Evolutionary conservation across 2,888 invertebrate species (phyloP).

Genomic region (Andricus quercusramuli): DNA sequence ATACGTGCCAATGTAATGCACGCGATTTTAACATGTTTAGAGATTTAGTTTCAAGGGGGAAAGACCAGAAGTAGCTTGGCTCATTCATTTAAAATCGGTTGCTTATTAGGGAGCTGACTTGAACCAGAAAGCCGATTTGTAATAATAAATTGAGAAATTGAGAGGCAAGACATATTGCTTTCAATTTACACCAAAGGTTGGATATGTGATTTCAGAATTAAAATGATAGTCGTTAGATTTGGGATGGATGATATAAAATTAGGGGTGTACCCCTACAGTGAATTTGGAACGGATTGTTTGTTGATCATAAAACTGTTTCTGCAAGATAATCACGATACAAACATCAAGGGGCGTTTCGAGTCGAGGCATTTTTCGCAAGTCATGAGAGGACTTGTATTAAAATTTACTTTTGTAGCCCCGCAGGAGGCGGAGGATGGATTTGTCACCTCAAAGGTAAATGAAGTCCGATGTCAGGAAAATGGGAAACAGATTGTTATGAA

Average conservation of each 20-base stretch:
- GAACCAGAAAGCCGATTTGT: neutral
- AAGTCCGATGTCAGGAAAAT: neutral
- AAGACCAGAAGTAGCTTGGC: neutral
- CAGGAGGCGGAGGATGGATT: neutral
- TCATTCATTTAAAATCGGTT: conserved; percentile 21
- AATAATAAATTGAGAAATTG: neutral
- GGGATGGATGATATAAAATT: neutral
- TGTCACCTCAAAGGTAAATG: neutral
- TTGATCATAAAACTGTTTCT: conserved; percentile 8
- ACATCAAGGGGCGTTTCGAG: conserved; percentile 17
- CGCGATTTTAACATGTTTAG: conserved; percentile 29
- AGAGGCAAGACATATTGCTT: neutral
- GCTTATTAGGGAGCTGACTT: conserved; percentile 15
- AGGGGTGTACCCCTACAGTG: neutral
- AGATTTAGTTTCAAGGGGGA: conserved; percentile 13
- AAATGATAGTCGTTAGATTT: neutral
- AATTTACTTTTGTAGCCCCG: neutral
- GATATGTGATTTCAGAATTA: neutral
- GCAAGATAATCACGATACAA: conserved; percentile 18
- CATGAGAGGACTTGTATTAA: conserved; percentile 6
- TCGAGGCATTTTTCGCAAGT: conserved; percentile 11
- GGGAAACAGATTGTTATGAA: neutral
- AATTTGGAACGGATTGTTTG: conserved; percentile 3
- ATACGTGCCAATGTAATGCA: conserved; percentile 20
- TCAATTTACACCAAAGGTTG: neutral